Evolutionary conservation across 2,113 vertebrate species (phyloP), one percentile per base, ranked within the genome.

Genomic region (Gasterosteus aculeatus): DNA sequence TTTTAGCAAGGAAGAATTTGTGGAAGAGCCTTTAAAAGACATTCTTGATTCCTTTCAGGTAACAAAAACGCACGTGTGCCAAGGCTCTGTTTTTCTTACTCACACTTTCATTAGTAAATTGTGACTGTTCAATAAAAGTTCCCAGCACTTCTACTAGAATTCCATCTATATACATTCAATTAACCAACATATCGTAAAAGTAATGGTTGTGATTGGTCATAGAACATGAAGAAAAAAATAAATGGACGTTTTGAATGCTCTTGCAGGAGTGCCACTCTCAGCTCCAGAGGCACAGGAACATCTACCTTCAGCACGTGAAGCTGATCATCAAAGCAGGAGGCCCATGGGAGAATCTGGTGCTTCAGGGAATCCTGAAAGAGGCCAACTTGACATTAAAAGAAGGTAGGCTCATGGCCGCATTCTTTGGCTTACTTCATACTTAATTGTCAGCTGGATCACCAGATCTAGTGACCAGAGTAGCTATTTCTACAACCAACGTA

Each of bases 31-130:
- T 86, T 93, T 99, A 91, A 98, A 98, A 93, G 94, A 97, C 91
- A 98, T 99, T 92, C 93, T 99, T 66, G 96, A 97, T 85, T 97
- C 95, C 53, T 96, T 98, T 86, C 96, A 97, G 97, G 98, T 99
- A 94, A 94, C 10, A 54, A 46, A 22, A 71, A 39, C 26, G 7
- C 35, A 5, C 7, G 35, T 58, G 10, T 56, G 7, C 53, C 29
- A 39, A 16, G 46, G 7, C 7, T 41, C 38, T 16, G 3, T 29
- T 44, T 19, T 19, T 42, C 10, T 47, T 44, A 15, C 75, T 47
- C 5, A 49, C 22, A 26, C 22, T 60, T 56, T 54, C 1, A 56
- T 5, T 73, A 35, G 9, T 53, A 35, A 59, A 1, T 10, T 62
- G 15, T 64, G 15, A 57, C 7, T 64, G 38, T 67, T 57, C 11